Evolutionary conservation across 2,888 invertebrate genomes (phyloP), one percentile per base, ranked within the genome.

Genomic region (Aspidapion aeneum): DNA sequence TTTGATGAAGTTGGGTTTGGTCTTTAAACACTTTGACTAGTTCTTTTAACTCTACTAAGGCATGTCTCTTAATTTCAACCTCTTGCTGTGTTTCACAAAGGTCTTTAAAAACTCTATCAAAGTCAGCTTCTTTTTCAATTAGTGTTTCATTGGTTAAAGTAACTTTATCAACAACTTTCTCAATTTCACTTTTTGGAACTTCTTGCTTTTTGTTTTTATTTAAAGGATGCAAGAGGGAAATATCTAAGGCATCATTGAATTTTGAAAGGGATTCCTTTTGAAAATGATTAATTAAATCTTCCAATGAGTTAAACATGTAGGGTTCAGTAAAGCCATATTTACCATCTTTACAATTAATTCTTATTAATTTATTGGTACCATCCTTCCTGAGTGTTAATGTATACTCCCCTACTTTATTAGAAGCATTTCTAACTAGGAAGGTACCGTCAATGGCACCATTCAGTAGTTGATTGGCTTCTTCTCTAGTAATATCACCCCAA

Each of bases 331-430:
- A 98, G 55, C 98, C 98, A 81, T 93, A 98, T 77, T 90, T 90
- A 18, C 93, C 94, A 77, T 92, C 91, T 74, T 90, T 86, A 74
- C 94, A 90, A 75, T 90, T 93, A 71, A 98, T 98, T 83, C 96
- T 96, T 63, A 98, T 96, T 61, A 98, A 84, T 80, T 98, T 98
- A 77, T 96, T 96, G 69, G 91, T 90, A 69, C 96, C 96, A 68
- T 94, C 96, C 83, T 97, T 96, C 68, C 94, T 86, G 55, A 98
- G 85, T 2, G 98, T 98, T 64, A 98, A 81, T 17, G 98, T 98
- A 79, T 94, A 99, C 79, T 98, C 98, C 48, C 94, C 96, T 70
- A 90, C 90, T 80, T 94, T 93, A 67, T 91, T 94, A 17, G 96
- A 94, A 17, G 98, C 96, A 82, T 98, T 94, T 18, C 98, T 89